A percentile compares a stretch with the other conserved stretches of the same genome.
These are phyloP conservation scores for Bombus cullumanus DNA, from an alignment of 1,140 invertebrate genomes.

Conservation along the genomic window DNA sequence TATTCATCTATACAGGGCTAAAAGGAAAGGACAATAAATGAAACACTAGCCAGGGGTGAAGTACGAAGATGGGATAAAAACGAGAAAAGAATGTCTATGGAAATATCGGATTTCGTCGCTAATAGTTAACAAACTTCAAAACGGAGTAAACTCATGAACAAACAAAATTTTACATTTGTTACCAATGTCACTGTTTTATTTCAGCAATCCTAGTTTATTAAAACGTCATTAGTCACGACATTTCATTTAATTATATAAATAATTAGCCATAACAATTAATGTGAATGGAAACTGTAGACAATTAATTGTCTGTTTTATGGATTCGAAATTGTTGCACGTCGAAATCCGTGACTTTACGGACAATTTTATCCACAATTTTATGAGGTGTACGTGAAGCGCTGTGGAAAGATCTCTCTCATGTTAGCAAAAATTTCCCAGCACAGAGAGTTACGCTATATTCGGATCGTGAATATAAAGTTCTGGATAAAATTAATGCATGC, in stretches of 20 bases:
- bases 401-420: not conserved
- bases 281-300: too few relatives aligned
- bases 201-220: not conserved
- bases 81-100: too few relatives aligned
- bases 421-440: not conserved
- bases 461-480: slow-evolving; percentile 4
- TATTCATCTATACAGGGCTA: not conserved
- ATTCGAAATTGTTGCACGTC: too few relatives aligned
- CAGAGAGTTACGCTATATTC: not conserved
- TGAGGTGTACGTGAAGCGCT: not conserved
- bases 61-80: not conserved
- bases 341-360: not conserved
- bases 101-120: too few relatives aligned
- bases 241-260: not conserved
- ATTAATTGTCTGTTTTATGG: not conserved
- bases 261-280: not conserved
- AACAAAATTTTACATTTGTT: not conserved
- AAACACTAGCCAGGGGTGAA: not conserved
- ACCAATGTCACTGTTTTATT: too few relatives aligned
- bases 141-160: not conserved
- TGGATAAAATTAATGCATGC: not conserved
- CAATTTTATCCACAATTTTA: not conserved
- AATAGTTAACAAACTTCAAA: not conserved
- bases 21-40: too few relatives aligned
- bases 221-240: not conserved